Evolutionary conservation across 1,140 invertebrate genomes (phyloP).

Genomic region (silkworm (Bombyx mori)): DNA sequence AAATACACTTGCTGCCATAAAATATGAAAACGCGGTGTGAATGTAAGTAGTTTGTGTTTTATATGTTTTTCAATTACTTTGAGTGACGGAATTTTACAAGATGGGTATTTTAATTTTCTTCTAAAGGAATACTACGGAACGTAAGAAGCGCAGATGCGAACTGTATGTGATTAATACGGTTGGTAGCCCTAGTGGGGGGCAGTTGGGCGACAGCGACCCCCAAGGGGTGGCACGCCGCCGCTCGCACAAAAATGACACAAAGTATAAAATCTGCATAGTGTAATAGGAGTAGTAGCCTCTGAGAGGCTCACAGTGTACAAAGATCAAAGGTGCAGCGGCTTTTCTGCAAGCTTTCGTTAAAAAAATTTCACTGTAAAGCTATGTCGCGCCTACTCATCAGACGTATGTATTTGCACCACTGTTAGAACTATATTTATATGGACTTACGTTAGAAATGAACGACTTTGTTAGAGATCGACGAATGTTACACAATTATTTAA

Average conservation of each 20-base stretch:
- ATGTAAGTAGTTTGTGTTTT: too few species aligned
- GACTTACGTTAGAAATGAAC: too few species aligned
- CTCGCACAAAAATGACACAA: slow-evolving; percentile 61
- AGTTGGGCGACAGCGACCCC: slow-evolving; percentile 10
- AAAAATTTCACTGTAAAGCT: slow-evolving; percentile 5
- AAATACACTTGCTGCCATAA: too few species aligned
- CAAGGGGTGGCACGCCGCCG: slow-evolving; percentile 23
- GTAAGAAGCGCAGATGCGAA: too few species aligned
- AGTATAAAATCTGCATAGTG: slow-evolving; percentile 66
- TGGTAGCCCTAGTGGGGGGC: slow-evolving; percentile 5
- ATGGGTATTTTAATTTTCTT: too few species aligned
- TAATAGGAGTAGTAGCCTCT: slow-evolving; percentile 54
- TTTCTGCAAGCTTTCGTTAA: slow-evolving; percentile 20
- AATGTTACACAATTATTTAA: too few species aligned
- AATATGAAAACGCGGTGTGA: not conserved
- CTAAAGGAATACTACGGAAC: too few species aligned
- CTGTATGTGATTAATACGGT: too few species aligned
- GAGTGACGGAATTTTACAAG: too few species aligned
- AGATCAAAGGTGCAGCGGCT: slow-evolving; percentile 51
- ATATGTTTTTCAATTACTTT: too few species aligned
- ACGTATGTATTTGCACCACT: not conserved
- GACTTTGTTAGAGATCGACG: too few species aligned
- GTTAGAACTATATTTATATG: too few species aligned
- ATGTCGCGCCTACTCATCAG: not conserved
- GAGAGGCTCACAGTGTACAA: slow-evolving; percentile 43